Evolutionary conservation across 2,797 vertebrate species (phyloP), one percentile per base, ranked within the genome.

Genomic region (Pseudochromis fuscus): DNA sequence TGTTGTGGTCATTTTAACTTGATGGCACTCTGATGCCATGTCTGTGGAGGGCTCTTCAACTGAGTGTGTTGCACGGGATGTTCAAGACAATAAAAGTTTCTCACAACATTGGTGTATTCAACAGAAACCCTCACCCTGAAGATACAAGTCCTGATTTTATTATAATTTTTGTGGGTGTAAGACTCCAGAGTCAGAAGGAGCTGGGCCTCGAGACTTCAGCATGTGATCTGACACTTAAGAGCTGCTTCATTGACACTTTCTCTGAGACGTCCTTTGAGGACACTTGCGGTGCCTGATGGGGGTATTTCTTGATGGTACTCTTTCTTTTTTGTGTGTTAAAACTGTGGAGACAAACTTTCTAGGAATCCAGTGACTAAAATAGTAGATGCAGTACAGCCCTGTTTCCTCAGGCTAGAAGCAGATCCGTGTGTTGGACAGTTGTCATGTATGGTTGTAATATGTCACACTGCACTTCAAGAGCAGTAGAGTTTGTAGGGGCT

Each of bases 271-370:
- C 3, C n/a, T 24, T 45, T 58, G 37, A 35, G 21, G 45, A 37
- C 11, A 18, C 25, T 31, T 3, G 24, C 28, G 10, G 31, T n/a
- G 10, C 15, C 28, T 44, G n/a, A n/a, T 62, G 45, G 27, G n/a
- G 28, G 55, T 48, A 35, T 38, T 33, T 46, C 13, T 38, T 18
- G 27, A 18, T 7, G n/a, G 58, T 55, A 15, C 5, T 1, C n/a
- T 49, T 35, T 11, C 44, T 45, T 68, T 63, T 28, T 75, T 19
- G 30, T 18, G 15, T 1, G 5, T 23, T 11, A 28, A 21, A 65
- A 23, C 19, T 64, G 23, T 51, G 6, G 38, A 31, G 3, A 21
- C 16, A 51, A 44, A 25, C 30, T 28, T n/a, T 12, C 15, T n/a
- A 38, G 28, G 35, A 51, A 30, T 33, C 2, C 1, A n/a, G 44